These are phyloP conservation scores for Hyppa rectilinea DNA, from an alignment of 2,888 invertebrate species.

Conservation along the genomic window DNA sequence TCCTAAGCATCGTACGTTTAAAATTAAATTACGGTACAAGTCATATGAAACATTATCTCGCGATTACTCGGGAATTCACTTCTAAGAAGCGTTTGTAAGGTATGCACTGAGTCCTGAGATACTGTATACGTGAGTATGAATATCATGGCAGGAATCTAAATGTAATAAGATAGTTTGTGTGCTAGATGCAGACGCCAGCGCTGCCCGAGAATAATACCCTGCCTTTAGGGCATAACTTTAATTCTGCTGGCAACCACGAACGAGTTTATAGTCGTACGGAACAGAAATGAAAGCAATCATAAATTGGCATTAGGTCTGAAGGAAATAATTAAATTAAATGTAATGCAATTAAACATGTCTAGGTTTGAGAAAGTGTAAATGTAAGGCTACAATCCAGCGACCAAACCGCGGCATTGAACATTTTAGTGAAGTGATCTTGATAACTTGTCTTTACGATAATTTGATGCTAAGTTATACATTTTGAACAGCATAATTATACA, in stretches of 20 bases:
- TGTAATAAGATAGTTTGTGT: conserved; percentile 59
- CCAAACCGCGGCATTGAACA: not conserved
- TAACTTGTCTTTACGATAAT: conserved; percentile 29
- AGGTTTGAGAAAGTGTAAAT: conserved; percentile 31
- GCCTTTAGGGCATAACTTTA: conserved; percentile 57
- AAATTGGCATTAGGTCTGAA: conserved; percentile 44
- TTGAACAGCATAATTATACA: conserved; percentile 16
- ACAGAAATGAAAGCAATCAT: conserved; percentile 48
- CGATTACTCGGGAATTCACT: conserved; percentile 48
- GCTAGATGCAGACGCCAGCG: conserved; percentile 41
- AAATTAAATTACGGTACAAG: conserved; percentile 55
- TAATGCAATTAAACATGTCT: conserved; percentile 16
- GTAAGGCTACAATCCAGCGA: not conserved
- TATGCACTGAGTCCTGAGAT: conserved; percentile 31
- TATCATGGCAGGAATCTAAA: conserved; percentile 53
- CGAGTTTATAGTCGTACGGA: conserved; percentile 51
- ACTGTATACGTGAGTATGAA: conserved; percentile 45
- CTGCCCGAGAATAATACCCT: conserved; percentile 41
- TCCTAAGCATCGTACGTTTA: conserved; percentile 49
- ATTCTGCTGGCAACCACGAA: conserved; percentile 47
- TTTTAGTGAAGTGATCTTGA: conserved; percentile 2
- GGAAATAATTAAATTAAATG: conserved; percentile 46
- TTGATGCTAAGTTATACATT: conserved; percentile 33
- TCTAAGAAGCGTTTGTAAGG: conserved; percentile 52
- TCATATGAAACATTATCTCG: conserved; percentile 52